Percentiles rank a stretch among this genome's conserved stretches.
These are phyloP conservation scores for Cricetomys ansorgei DNA, from an alignment of 2,113 vertebrate genomes.

Conservation along the genomic window DNA sequence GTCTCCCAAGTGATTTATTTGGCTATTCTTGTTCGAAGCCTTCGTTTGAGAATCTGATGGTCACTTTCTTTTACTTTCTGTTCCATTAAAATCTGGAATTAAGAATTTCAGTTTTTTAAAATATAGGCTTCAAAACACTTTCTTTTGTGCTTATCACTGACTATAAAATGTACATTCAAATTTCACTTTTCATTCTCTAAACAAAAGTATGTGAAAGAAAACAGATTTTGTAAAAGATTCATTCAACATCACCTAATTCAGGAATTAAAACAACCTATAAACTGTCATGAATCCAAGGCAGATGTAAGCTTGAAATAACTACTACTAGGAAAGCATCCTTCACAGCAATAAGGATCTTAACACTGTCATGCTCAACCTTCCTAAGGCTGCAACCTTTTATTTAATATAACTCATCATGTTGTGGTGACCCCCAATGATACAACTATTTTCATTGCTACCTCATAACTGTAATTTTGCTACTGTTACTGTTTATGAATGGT, in stretches of 20 bases:
- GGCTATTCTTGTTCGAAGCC: constrained; percentile 87
- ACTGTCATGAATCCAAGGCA: background rate
- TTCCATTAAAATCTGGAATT: constrained; percentile 89
- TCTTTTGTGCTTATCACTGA: constrained; percentile 2
- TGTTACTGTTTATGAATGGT: no score
- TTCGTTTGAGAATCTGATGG: constrained; percentile 91
- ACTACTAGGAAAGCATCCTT: constrained; percentile 27
- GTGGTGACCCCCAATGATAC: no score
- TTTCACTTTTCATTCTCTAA: background rate
- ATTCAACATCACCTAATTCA: constrained; percentile 35
- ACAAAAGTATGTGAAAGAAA: constrained; percentile 6
- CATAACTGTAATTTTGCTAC: no score
- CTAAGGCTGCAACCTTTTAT: no score
- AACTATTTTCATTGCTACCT: no score
- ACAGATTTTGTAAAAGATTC: constrained; percentile 53
- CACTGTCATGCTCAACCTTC: no score
- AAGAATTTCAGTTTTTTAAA: constrained; percentile 46
- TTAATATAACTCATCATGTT: no score
- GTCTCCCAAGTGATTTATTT: constrained; percentile 80
- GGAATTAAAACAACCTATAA: constrained; percentile 24
- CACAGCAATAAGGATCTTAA: background rate
- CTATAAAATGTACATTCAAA: constrained; percentile 13
- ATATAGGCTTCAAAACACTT: no score
- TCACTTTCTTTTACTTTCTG: constrained; percentile 90
- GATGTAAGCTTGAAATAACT: constrained; percentile 33